Evolutionary conservation across 2,797 vertebrate genomes (phyloP), one percentile per base, ranked within the genome.

Genomic region (Chrosomus eos): DNA sequence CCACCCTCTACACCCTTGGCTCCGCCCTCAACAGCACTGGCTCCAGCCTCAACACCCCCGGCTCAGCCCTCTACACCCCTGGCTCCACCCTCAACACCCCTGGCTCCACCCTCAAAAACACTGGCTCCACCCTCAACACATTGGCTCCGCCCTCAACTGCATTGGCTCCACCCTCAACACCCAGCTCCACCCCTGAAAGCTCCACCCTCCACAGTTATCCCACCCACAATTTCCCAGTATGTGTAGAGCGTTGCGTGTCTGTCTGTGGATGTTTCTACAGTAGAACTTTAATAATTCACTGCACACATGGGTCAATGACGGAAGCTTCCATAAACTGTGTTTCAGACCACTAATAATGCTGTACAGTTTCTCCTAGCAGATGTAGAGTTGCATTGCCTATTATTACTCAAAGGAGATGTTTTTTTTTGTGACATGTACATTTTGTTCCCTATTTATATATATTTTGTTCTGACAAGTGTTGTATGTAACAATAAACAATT

Each of bases 381-480:
- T 18, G 62, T 64, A 64, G 26, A 62, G 60, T 64, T 88, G 90
- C 88, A 88, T 91, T 90, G 85, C 88, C 84, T 90, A 91, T 91
- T 89, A 79, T 66, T 28, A 90, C 83, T 90, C 88, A 83, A 5
- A 86, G 89, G 89, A 88, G 21, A 38, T 16, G 48, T 84, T 85
- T 87, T 89, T 89, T 89, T 88, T 91, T 88, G 93, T 88, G 87
- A 88, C 48, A 89, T 90, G 93, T 93, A 94, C 48, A 93, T 93
- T 95, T 83, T 72, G 83, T 95, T 94, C 93, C 86, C 86, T 95
- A 94, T 95, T 94, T 94, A 94, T 96, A 95, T 66, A 48, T 76
- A 93, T 87, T 93, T 94, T 94, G 92, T 92, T 94, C 90, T 87
- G 86, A 91, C 89, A 87, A 88, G 87, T 90, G 91, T 92, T 93